These are phyloP conservation scores for Bucco capensis DNA, from an alignment of 2,113 vertebrate genomes.

Conservation along the genomic window DNA sequence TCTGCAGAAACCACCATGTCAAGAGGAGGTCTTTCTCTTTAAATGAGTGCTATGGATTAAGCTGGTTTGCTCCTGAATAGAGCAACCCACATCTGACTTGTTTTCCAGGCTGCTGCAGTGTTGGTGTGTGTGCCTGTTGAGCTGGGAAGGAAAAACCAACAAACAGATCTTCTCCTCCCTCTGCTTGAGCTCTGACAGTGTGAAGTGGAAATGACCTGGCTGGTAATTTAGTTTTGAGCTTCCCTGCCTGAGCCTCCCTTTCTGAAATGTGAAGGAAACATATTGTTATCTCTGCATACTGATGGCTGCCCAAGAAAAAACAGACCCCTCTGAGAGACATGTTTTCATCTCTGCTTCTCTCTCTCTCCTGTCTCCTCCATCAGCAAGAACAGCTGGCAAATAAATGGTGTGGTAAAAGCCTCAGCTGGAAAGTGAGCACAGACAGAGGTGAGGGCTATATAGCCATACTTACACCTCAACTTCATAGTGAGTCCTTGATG, in stretches of 20 bases:
- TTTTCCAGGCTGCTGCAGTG: not conserved
- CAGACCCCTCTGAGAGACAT: not conserved
- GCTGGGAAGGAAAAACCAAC: conserved; percentile 18
- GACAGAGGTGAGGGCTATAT: accelerated
- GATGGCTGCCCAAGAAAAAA: not conserved
- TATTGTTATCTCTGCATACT: not conserved
- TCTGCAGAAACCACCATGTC: not conserved
- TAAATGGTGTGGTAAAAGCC: not conserved
- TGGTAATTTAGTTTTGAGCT: not conserved
- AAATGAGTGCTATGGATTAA: not conserved
- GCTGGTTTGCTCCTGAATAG: not conserved
- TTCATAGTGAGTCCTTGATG: not conserved
- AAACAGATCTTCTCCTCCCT: not conserved
- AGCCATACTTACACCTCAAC: not conserved
- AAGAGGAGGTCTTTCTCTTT: not conserved
- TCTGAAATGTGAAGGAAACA: not conserved
- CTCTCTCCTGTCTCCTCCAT: not conserved
- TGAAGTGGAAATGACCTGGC: conserved; percentile 21
- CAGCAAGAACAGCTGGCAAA: not conserved
- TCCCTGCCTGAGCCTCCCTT: conserved; percentile 2
- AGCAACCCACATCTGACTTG: not conserved
- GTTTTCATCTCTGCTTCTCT: not conserved
- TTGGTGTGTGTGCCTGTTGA: not conserved
- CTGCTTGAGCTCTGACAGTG: not conserved
- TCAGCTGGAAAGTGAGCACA: not conserved